A percentile compares a stretch with the other conserved stretches of the same genome.
phyloP scores from a whole-genome alignment of 2,797 vertebrate genomes.

The Margarornis squamiger region DNA sequence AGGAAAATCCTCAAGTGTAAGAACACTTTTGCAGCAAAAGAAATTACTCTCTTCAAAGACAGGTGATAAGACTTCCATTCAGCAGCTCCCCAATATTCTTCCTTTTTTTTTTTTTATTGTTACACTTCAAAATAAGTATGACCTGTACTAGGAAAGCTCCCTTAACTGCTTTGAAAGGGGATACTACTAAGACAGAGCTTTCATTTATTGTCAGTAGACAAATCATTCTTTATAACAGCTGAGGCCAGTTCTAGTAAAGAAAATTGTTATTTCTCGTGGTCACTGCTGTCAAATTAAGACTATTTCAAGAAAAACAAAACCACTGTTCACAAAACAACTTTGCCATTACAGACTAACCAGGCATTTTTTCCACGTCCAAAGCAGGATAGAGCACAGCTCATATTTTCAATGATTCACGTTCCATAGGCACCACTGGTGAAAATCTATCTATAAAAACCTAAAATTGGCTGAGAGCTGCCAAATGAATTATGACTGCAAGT shows the following conservation, averaged over 20 bases:
- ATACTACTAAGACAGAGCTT: background rate
- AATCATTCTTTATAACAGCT: background rate
- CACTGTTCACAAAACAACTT: background rate
- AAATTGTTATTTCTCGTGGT: background rate
- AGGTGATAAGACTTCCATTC: background rate
- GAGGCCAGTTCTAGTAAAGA: background rate
- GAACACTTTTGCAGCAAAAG: background rate
- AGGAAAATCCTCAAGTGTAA: background rate
- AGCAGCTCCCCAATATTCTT: background rate
- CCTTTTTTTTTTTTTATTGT: background rate
- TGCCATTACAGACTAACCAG: background rate
- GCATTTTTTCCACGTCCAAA: background rate
- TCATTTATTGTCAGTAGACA: background rate
- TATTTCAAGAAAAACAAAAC: conserved; percentile 1
- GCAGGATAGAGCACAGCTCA: background rate
- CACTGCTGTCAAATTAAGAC: background rate
- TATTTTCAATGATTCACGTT: background rate
- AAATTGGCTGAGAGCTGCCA: background rate
- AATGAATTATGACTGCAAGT: background rate
- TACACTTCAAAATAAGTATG: background rate
- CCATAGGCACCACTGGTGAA: background rate
- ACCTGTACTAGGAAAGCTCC: background rate
- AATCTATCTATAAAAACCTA: background rate
- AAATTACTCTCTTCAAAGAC: background rate
- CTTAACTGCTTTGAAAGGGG: background rate